phyloP scores from a whole-genome alignment of 2,797 vertebrate genomes.

The Poeciliopsis turneri region DNA sequence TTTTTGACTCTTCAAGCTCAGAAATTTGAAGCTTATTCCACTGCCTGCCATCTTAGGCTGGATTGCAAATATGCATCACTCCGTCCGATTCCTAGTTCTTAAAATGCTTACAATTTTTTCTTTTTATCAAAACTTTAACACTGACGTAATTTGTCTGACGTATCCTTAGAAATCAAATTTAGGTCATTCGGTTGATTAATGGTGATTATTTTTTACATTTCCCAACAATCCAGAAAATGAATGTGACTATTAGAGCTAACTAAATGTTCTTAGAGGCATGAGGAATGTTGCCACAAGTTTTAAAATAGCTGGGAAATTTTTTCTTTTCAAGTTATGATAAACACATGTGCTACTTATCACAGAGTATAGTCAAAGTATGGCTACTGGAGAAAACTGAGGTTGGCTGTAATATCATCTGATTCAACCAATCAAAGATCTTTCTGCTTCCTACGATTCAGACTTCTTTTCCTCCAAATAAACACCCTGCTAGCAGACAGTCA shows the following conservation, averaged over 20 bases:
- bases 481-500: slow-evolving; percentile 6
- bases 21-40: too few relatives aligned
- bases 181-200: slow-evolving; percentile 30
- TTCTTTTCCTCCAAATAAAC: slow-evolving; percentile 9
- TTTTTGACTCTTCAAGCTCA: too few relatives aligned
- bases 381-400: slow-evolving; percentile 22
- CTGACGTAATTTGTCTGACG: not conserved
- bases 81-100: too few relatives aligned
- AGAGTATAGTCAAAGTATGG: slow-evolving; percentile 12
- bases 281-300: slow-evolving; percentile 35
- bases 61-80: too few relatives aligned
- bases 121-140: not conserved
- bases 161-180: not conserved
- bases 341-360: slow-evolving; percentile 14
- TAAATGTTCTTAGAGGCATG: slow-evolving; percentile 4
- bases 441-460: slow-evolving; percentile 10
- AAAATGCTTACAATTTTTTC: too few relatives aligned
- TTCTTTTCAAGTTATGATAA: slow-evolving; percentile 48
- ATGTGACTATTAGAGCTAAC: slow-evolving; percentile 23
- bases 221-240: not conserved
- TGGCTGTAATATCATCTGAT: slow-evolving; percentile 55
- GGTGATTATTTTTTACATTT: slow-evolving; percentile 1
- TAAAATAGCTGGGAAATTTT: slow-evolving; percentile 5
- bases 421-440: slow-evolving; percentile 29
- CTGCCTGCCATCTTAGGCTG: too few relatives aligned